Percentiles rank a stretch among this genome's conserved stretches.
phyloP scores from a whole-genome alignment of 2,113 vertebrate species.

The Bufo gargarizans region DNA sequence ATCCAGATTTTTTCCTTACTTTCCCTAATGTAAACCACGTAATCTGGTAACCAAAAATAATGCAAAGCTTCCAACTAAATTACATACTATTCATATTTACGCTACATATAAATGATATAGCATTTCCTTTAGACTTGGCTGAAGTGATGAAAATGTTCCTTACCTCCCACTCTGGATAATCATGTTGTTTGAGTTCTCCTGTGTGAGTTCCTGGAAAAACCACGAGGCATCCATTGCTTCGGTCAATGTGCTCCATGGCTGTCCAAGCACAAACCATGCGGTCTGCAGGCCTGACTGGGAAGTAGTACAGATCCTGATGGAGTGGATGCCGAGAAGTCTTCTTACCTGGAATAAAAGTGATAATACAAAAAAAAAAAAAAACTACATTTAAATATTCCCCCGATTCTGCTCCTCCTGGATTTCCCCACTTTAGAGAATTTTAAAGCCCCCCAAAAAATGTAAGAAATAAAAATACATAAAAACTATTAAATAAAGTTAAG shows the following conservation, averaged over 20 bases:
- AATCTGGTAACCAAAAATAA: too few relatives aligned
- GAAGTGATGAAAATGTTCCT: neutral
- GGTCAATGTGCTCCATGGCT: conserved; percentile 84
- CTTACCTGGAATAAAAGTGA: conserved; percentile 72
- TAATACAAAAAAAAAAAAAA: neutral
- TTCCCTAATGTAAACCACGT: too few relatives aligned
- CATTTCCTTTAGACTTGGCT: too few relatives aligned
- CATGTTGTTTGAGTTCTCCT: conserved; percentile 77
- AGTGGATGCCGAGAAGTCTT: conserved; percentile 92
- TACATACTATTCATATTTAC: too few relatives aligned
- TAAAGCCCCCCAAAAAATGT: neutral
- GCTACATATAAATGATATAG: too few relatives aligned
- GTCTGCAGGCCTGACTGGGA: conserved; percentile 83
- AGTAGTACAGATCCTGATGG: conserved; percentile 95
- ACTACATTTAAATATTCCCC: neutral
- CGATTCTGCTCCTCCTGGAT: neutral
- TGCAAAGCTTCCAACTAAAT: too few relatives aligned
- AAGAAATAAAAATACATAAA: too few relatives aligned
- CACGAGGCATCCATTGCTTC: conserved; percentile 84
- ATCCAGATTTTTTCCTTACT: too few relatives aligned
- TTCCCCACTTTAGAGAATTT: neutral
- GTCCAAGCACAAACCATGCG: conserved; percentile 90
- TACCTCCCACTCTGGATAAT: conserved; percentile 88
- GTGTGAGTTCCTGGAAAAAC: conserved; percentile 88
- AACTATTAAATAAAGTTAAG: too few relatives aligned